Evolutionary conservation across 2,797 vertebrate species (phyloP), one percentile per base, ranked within the genome.

Genomic region (Microchirus variegatus): DNA sequence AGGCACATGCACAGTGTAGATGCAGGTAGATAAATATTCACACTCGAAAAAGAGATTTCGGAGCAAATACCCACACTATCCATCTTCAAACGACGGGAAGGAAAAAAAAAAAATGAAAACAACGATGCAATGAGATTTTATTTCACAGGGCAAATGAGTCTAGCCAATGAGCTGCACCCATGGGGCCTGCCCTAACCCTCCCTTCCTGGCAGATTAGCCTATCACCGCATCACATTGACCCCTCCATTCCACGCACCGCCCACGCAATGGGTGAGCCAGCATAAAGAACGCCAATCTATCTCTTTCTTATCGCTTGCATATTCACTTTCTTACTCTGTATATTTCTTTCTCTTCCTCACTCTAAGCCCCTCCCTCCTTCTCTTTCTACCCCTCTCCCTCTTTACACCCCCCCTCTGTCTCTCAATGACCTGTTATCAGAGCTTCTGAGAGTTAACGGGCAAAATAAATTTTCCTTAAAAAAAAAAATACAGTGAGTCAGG

Each of bases 181-280:
- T 12, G 84, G 82, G 90, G 79, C 77, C 66, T 78, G 83, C 81
- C 72, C 75, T 83, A 73, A 80, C 85, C 85, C 84, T 82, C 87
- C 84, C 83, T 85, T 86, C 81, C 83, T 84, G 78, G 82, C 79
- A 87, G 87, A 90, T 90, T 89, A 87, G 89, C 89, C 90, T 86
- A 89, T 91, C 87, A 87, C 79, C 63, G 82, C 77, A 81, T 86
- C 75, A 81, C 80, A 80, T 71, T 90, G 84, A 88, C 86, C 87
- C 77, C 83, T 81, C 83, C 73, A 80, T 84, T 89, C 67, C 62
- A 77, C 71, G 80, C 60, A 1, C 84, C 89, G 77, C 90, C 87
- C 86, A 91, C 88, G 70, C 83, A 83, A 80, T 68, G 81, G 84
- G 77, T 76, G 74, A 89, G 80, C 82, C 75, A 82, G 76, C 77